phyloP scores from a whole-genome alignment of 2,888 invertebrate species.

The Buathra laborator region DNA sequence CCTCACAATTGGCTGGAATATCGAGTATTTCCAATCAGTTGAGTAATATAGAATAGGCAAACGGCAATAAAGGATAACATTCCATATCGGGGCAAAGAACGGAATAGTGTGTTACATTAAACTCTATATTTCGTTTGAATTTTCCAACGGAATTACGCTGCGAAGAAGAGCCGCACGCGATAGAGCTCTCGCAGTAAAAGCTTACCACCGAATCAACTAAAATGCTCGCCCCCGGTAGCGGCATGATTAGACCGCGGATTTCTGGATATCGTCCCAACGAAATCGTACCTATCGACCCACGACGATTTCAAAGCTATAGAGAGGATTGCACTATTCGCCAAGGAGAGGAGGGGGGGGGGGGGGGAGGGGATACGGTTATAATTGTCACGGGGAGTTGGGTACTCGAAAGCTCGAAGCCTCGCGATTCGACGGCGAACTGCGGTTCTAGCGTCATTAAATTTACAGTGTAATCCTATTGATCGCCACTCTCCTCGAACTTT shows the following conservation, averaged over 20 bases:
- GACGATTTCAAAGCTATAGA: constrained; percentile 44
- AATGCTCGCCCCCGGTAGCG: constrained; percentile 4
- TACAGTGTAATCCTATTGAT: constrained; percentile 49
- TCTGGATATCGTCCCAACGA: constrained; percentile 53
- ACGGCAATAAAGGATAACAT: neutral
- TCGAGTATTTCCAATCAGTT: constrained; percentile 43
- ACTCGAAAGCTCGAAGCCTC: constrained; percentile 13
- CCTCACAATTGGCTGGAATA: constrained; percentile 31
- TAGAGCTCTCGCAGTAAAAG: constrained; percentile 2
- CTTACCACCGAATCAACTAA: constrained; percentile 20
- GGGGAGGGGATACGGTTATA: constrained; percentile 45
- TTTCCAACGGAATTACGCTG: constrained; percentile 41
- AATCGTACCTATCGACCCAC: constrained; percentile 51
- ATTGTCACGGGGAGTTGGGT: constrained; percentile 50
- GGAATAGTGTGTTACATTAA: constrained; percentile 47
- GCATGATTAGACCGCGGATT: constrained; percentile 57
- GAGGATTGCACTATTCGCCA: constrained; percentile 46
- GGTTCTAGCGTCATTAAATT: constrained; percentile 56
- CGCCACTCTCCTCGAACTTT: constrained; percentile 6
- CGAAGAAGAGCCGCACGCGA: constrained; percentile 13
- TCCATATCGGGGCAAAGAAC: neutral
- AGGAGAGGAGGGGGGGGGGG: neutral
- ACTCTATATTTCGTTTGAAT: constrained; percentile 64
- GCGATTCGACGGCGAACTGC: constrained; percentile 20
- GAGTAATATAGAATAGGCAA: constrained; percentile 47